A percentile compares a stretch with the other conserved stretches of the same genome.
Conservation (phyloP, 2,113 vertebrate genomes). For the Rhinoderma darwinii region DNA sequence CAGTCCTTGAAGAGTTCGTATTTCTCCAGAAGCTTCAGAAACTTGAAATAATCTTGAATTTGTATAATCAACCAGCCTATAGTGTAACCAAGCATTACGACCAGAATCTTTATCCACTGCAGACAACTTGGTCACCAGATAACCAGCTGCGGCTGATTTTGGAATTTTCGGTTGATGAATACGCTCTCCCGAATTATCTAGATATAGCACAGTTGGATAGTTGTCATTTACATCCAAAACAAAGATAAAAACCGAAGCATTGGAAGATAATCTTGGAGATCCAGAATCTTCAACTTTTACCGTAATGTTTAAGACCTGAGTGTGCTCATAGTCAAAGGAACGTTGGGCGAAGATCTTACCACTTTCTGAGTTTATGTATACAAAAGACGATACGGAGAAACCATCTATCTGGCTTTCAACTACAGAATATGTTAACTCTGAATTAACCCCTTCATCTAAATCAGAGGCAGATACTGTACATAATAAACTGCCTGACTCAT, state of each 20-base stretch:
- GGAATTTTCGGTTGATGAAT: slow-evolving; percentile 69
- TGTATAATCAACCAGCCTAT: slow-evolving; percentile 68
- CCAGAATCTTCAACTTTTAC: slow-evolving; percentile 72
- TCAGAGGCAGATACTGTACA: slow-evolving; percentile 72
- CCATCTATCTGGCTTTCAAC: slow-evolving; percentile 63
- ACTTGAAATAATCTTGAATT: slow-evolving; percentile 70
- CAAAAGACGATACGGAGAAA: slow-evolving; percentile 63
- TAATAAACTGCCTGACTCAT: slow-evolving; percentile 65
- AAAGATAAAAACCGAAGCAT: slow-evolving; percentile 52
- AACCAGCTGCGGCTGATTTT: slow-evolving; percentile 70
- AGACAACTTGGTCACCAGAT: slow-evolving; percentile 72
- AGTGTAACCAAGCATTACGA: slow-evolving; percentile 76
- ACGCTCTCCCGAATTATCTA: slow-evolving; percentile 58
- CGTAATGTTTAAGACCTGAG: slow-evolving; percentile 64
- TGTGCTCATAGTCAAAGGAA: slow-evolving; percentile 73
- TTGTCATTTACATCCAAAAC: slow-evolving; percentile 62
- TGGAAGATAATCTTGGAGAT: slow-evolving; percentile 55
- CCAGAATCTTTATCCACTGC: slow-evolving; percentile 76
- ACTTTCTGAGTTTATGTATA: slow-evolving; percentile 69
- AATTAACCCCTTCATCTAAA: slow-evolving; percentile 65
- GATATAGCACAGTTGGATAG: slow-evolving; percentile 72
- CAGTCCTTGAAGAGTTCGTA: slow-evolving; percentile 69
- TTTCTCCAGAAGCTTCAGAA: slow-evolving; percentile 70
- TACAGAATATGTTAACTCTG: slow-evolving; percentile 72
- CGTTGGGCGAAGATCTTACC: slow-evolving; percentile 68